phyloP scores from a whole-genome alignment of 2,113 vertebrate species.

The Malurus melanocephalus region DNA sequence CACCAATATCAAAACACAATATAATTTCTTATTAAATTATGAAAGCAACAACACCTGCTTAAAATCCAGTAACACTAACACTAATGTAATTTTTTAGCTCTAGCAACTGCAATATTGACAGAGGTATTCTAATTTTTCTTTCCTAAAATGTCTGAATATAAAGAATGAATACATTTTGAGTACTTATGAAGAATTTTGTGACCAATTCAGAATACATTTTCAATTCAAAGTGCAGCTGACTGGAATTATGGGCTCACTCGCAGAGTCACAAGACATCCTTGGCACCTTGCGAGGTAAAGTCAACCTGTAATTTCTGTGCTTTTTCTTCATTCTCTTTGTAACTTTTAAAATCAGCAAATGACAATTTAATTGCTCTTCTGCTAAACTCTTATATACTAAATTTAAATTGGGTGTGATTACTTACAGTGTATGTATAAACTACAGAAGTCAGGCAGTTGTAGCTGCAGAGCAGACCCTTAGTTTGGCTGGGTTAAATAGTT shows the following conservation, averaged over 20 bases:
- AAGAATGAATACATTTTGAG: not conserved
- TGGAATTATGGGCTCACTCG: not conserved
- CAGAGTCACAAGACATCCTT: not conserved
- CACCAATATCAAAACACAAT: not conserved
- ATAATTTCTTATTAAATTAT: constrained; percentile 34
- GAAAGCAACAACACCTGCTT: constrained; percentile 1
- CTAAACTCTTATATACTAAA: not conserved
- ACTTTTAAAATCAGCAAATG: not conserved
- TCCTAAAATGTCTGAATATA: not conserved
- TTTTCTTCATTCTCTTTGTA: not conserved
- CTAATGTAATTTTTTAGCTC: not conserved
- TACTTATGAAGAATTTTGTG: not conserved
- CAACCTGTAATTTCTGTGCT: not conserved
- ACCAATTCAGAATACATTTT: not conserved
- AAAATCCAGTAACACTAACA: not conserved
- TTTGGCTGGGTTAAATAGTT: not conserved
- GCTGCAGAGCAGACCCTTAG: not conserved
- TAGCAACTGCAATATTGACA: not conserved
- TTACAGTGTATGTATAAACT: not conserved
- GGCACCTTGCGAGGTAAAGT: not conserved
- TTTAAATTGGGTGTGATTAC: not conserved
- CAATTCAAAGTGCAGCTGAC: not conserved
- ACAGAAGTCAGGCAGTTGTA: not conserved
- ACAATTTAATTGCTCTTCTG: not conserved
- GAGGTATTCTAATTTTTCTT: not conserved